These are phyloP conservation scores for Fissipunctia ypsillon DNA, from an alignment of 2,888 invertebrate genomes.

Conservation along the genomic window DNA sequence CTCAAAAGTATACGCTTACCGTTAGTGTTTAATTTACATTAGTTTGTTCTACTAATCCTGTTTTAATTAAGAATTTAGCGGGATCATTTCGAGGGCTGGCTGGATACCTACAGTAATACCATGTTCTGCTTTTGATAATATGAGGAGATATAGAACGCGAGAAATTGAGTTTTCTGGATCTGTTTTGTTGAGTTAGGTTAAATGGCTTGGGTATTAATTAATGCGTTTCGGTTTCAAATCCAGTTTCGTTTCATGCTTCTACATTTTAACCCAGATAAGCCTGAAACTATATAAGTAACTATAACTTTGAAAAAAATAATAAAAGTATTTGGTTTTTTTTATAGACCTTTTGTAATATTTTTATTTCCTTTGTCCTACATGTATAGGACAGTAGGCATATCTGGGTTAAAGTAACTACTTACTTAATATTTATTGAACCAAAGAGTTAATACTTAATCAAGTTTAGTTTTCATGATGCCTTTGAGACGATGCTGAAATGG, in stretches of 20 bases:
- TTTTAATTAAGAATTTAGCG: constrained; percentile 56
- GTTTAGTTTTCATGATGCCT: background rate
- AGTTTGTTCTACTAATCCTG: constrained; percentile 47
- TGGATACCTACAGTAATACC: constrained; percentile 12
- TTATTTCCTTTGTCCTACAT: too few species aligned
- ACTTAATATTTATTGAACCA: background rate
- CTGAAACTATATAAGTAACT: too few species aligned
- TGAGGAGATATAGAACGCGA: constrained; percentile 11
- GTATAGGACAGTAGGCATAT: too few species aligned
- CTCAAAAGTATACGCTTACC: constrained; percentile 36
- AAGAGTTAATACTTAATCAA: background rate
- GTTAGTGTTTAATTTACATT: constrained; percentile 60
- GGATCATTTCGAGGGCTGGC: constrained; percentile 29
- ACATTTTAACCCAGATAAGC: too few species aligned
- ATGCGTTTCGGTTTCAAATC: background rate
- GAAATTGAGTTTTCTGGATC: constrained; percentile 23
- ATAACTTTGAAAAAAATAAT: too few species aligned
- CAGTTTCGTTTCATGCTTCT: background rate
- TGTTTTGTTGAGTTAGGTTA: background rate
- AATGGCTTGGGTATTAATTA: background rate
- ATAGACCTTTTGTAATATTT: too few species aligned
- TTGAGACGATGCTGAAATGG: background rate
- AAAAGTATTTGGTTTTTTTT: too few species aligned
- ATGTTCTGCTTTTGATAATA: constrained; percentile 19
- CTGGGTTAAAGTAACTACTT: too few species aligned